Evolutionary conservation across 2,797 vertebrate species (phyloP).

Genomic region (Mycteria americana): DNA sequence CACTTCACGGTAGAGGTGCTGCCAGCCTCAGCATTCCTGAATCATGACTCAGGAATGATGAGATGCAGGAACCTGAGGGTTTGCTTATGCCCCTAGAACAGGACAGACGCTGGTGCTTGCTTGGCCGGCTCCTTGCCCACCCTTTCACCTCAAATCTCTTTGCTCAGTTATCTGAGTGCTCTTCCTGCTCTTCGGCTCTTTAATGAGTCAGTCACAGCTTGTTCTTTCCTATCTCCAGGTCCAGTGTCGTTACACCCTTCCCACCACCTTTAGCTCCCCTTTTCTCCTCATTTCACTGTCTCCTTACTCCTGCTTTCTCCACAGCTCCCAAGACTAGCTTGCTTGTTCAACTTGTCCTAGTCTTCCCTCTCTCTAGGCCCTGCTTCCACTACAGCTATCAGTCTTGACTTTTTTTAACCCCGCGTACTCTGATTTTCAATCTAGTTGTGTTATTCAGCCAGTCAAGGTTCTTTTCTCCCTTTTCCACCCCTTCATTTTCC

Average conservation of each 20-base stretch:
- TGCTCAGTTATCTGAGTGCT: not conserved
- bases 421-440: not conserved
- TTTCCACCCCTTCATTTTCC: not conserved
- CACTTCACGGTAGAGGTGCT: not conserved
- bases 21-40: not conserved
- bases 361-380: not conserved
- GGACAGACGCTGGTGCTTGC: not conserved
- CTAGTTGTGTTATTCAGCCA: not conserved
- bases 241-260: not conserved
- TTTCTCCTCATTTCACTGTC: not conserved
- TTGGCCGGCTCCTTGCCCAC: not conserved
- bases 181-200: not conserved
- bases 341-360: not conserved
- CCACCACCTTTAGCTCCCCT: not conserved
- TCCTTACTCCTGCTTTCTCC: not conserved
- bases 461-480: not conserved
- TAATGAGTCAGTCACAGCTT: not conserved
- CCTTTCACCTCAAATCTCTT: not conserved
- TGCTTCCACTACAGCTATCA: not conserved
- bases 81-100: not conserved
- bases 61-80: not conserved
- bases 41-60: not conserved
- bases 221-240: not conserved
- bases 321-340: not conserved
- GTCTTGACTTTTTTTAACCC: not conserved